Base-by-base conservation (phyloP, 2,888 invertebrate genomes). In the Philopedon plagiatum region DNA sequence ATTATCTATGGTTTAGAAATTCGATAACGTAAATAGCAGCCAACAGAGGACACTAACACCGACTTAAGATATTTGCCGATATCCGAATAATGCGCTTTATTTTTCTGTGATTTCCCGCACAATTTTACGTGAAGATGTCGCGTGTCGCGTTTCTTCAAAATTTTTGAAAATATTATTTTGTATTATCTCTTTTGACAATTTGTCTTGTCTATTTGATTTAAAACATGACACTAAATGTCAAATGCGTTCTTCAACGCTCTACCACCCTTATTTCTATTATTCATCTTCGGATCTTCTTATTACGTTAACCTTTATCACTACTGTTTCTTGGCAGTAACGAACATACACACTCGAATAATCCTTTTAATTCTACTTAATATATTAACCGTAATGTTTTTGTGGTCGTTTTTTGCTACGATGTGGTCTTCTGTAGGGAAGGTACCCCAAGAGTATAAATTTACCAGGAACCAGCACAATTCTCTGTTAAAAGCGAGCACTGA, bases 361-460 rank as follows among this genome's bases (percentile, higher is more conserved):
- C 58, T 37, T 44, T 13, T 71, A 5, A 13, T 61, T 21, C 8
- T 74, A 11, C 57, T 68, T 15, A 66, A 75, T 51, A 39, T 77
- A 5, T 26, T 77, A n/a, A 34, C 76, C 5, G 11, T 75, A 13
- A 74, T 78, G 76, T 75, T 77, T 18, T 9, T 76, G 9, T 79
- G 78, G 78, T 75, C 77, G 0, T 77, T 77, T 62, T 54, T 78
- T 9, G 54, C 72, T n/a, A 76, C 78, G 5, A 69, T 76, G 19
- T 73, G 41, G 13, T 65, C 74, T 5, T 51, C 67, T 15, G 71
- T 76, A 9, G 67, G 75, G 1, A n/a, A 15, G 37, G 73, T 79
- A 0, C 79, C 80, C 7, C 13, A 41, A 5, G 75, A 78, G 61
- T 80, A 78, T 54, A 74, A 72, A 54, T 58, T 78, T 7, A 69